Evolutionary conservation across 2,797 vertebrate genomes (phyloP).

Genomic region (Picus viridis): DNA sequence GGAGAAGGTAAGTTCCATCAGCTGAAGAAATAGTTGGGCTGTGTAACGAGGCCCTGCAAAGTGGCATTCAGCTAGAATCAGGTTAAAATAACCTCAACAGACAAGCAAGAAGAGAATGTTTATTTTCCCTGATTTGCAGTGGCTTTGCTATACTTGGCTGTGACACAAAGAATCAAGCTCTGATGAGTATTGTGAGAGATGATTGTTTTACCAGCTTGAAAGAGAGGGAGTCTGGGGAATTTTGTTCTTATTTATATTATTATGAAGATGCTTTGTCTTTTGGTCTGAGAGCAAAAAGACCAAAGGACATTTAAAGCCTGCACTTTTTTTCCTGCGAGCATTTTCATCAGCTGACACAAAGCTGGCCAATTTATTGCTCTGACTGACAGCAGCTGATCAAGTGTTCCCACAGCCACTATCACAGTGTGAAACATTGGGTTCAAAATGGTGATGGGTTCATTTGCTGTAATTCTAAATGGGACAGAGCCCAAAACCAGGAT

Average conservation of each 20-base stretch:
- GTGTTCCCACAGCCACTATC: slow-evolving; percentile 64
- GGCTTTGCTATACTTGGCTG: slow-evolving; percentile 55
- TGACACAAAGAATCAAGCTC: slow-evolving; percentile 18
- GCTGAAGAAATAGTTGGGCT: neutral
- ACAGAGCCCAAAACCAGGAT: slow-evolving; percentile 58
- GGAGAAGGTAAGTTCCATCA: neutral
- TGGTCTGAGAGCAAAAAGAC: slow-evolving; percentile 2
- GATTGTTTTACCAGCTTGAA: slow-evolving; percentile 59
- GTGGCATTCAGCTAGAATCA: neutral
- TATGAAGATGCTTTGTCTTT: neutral
- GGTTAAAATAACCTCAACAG: slow-evolving; percentile 33
- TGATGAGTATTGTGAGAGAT: slow-evolving; percentile 43
- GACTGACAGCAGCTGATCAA: slow-evolving; percentile 71
- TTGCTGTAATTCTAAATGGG: slow-evolving; percentile 68
- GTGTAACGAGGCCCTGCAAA: neutral
- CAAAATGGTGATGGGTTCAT: slow-evolving; percentile 72
- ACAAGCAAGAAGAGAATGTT: slow-evolving; percentile 39
- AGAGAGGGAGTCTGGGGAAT: slow-evolving; percentile 25
- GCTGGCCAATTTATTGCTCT: slow-evolving; percentile 67
- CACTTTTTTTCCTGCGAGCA: slow-evolving; percentile 30
- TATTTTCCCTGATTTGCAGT: slow-evolving; percentile 53
- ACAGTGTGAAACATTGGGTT: slow-evolving; percentile 68
- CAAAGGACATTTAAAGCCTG: slow-evolving; percentile 47
- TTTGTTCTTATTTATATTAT: slow-evolving; percentile 54
- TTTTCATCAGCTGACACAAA: slow-evolving; percentile 63